phyloP scores from a whole-genome alignment of 2,888 invertebrate genomes.

The Catocala sponsa region DNA sequence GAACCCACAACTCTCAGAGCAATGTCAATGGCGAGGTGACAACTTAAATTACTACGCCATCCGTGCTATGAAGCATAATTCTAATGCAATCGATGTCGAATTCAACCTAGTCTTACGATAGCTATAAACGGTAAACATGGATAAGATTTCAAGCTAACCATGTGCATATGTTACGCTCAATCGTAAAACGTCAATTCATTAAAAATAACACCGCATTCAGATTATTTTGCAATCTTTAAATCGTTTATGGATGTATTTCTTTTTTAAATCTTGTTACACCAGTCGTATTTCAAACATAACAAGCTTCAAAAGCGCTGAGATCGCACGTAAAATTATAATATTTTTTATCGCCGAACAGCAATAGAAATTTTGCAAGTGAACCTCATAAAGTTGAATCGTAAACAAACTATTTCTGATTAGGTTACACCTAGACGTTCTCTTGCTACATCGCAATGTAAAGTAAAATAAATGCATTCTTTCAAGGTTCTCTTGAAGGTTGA shows the following conservation, averaged over 20 bases:
- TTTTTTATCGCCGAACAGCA: conserved; percentile 60
- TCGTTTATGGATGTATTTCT: conserved; percentile 1
- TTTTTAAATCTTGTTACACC: conserved; percentile 3
- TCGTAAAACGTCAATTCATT: conserved; percentile 5
- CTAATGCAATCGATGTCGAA: background rate
- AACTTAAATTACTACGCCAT: too few species aligned
- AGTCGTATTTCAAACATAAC: conserved; percentile 23
- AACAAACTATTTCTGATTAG: conserved; percentile 77
- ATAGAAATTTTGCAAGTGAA: conserved; percentile 72
- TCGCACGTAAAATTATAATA: conserved; percentile 50
- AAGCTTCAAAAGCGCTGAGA: conserved; percentile 37
- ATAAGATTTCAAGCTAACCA: background rate
- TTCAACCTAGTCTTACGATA: background rate
- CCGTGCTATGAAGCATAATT: too few species aligned
- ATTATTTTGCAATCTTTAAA: conserved; percentile 1
- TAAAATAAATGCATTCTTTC: conserved; percentile 45
- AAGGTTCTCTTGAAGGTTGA: conserved; percentile 43
- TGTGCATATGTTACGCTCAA: background rate
- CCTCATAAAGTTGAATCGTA: conserved; percentile 75
- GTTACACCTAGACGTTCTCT: conserved; percentile 55
- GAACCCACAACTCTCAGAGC: too few species aligned
- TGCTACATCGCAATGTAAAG: conserved; percentile 40
- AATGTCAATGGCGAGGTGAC: too few species aligned
- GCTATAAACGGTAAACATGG: background rate
- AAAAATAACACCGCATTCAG: conserved; percentile 2